phyloP scores from a whole-genome alignment of 2,888 invertebrate species.

The Oegoconia quadripuncta region DNA sequence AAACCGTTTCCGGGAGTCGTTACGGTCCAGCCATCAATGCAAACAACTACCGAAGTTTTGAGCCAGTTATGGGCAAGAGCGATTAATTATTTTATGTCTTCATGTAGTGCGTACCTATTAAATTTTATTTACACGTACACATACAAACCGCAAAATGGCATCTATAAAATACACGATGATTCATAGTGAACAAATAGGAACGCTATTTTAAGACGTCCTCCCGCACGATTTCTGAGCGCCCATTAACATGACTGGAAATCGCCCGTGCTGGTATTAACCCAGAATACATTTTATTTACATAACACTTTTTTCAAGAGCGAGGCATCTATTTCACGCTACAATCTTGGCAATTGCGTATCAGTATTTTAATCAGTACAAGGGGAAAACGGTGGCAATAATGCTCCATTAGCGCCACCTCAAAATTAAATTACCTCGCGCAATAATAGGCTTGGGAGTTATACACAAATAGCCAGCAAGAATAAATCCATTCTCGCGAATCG shows the following conservation, averaged over 20 bases:
- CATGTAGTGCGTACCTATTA: constrained; percentile 31
- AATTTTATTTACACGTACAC: constrained; percentile 35
- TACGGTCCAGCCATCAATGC: constrained; percentile 39
- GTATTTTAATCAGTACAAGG: constrained; percentile 31
- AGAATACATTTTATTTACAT: constrained; percentile 47
- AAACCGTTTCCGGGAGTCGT: constrained; percentile 48
- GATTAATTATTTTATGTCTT: constrained; percentile 38
- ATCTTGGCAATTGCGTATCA: constrained; percentile 28
- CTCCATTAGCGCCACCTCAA: constrained; percentile 48
- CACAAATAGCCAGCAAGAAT: constrained; percentile 70
- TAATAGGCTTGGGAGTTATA: constrained; percentile 49
- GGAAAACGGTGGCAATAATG: constrained; percentile 17
- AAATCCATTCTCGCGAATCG: constrained; percentile 69
- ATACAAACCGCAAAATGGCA: constrained; percentile 8
- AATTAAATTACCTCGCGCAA: constrained; percentile 58
- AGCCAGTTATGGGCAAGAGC: constrained; percentile 32
- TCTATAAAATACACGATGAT: constrained; percentile 43
- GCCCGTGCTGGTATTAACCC: constrained; percentile 54
- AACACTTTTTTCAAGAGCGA: constrained; percentile 33
- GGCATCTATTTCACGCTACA: constrained; percentile 30
- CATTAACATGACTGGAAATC: constrained; percentile 63
- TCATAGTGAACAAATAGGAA: constrained; percentile 62
- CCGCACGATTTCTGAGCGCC: constrained; percentile 57
- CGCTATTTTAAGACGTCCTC: constrained; percentile 73
- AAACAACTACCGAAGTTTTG: constrained; percentile 39